Evolutionary conservation across 2,113 vertebrate genomes (phyloP), one percentile per base, ranked within the genome.

Genomic region (Perca fluviatilis): DNA sequence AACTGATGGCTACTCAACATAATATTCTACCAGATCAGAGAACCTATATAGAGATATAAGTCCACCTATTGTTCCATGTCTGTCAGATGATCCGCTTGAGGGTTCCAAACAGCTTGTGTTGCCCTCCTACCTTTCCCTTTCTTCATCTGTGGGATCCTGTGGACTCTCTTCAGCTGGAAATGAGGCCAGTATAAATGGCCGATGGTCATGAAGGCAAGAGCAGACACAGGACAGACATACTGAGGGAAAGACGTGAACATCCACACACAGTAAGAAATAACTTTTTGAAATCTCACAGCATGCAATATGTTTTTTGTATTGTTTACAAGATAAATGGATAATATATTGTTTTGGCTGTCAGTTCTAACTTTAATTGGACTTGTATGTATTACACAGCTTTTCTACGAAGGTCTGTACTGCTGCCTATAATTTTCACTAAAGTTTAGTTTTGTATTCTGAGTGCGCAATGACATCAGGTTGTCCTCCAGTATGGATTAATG

Each of bases 141-240:
- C 76, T 75, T 78, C 77, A 43, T 88, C 84, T 19, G 7, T 25
- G 50, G 80, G 85, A 84, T 90, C 50, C 62, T 47, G 53, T 79
- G 65, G 27, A 73, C 76, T 67, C 62, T 53, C 68, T 89, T 86
- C 13, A 46, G 75, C 53, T 77, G 19, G 65, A 86, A 94, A 94
- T 14, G 84, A 90, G 92, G 93, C 7, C 89, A 86, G 84, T 93
- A 94, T 95, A 94, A 89, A 94, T 83, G 89, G 46, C 63, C 12
- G 51, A 30, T 50, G 36, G 25, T 70, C 66, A 68, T 51, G 60
- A 64, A 69, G 66, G 76, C 51, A 61, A 43, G 72, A 82, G 40
- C 66, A 89, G 58, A 86, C 57, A 49, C 56, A 68, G 30, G 43
- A 21, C 33, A 74, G 56, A 36, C 46, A 43, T 3, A 77, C 23